Conservation (phyloP, 1,140 invertebrate genomes). For the Neodiprion lecontei region DNA sequence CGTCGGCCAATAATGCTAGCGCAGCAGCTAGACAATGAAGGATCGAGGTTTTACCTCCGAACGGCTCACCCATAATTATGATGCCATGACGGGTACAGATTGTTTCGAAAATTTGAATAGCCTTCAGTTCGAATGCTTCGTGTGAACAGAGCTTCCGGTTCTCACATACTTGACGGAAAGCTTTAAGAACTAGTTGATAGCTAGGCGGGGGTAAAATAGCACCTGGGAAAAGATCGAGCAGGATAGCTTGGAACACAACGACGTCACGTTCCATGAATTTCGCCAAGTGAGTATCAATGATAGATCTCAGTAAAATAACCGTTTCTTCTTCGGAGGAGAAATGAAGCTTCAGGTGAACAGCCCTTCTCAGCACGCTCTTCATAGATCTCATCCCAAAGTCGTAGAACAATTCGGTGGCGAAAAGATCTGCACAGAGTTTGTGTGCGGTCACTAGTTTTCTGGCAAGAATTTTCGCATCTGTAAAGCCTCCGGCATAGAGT, state of each 20-base stretch:
- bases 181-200: conserved; percentile 55
- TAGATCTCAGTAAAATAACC: conserved; percentile 65
- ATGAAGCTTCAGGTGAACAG: conserved; percentile 66
- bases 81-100: conserved; percentile 71
- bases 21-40: conserved; percentile 59
- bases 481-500: conserved; percentile 72
- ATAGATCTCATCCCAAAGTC: conserved; percentile 66
- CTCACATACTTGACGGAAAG: conserved; percentile 48
- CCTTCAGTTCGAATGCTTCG: conserved; percentile 67
- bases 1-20: conserved; percentile 59
- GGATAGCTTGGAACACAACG: conserved; percentile 69
- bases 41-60: conserved; percentile 66
- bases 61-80: conserved; percentile 59
- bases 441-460: conserved; percentile 69
- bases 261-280: conserved; percentile 70
- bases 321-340: conserved; percentile 67
- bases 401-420: conserved; percentile 67
- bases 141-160: conserved; percentile 63
- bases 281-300: conserved; percentile 73
- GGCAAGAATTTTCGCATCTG: conserved; percentile 65
- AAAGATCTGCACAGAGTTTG: conserved; percentile 68
- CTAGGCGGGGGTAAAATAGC: conserved; percentile 62
- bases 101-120: conserved; percentile 72
- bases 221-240: conserved; percentile 71
- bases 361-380: conserved; percentile 66